Base-by-base conservation (phyloP, 2,888 invertebrate genomes). In the Ceratothoa steindachneri region DNA sequence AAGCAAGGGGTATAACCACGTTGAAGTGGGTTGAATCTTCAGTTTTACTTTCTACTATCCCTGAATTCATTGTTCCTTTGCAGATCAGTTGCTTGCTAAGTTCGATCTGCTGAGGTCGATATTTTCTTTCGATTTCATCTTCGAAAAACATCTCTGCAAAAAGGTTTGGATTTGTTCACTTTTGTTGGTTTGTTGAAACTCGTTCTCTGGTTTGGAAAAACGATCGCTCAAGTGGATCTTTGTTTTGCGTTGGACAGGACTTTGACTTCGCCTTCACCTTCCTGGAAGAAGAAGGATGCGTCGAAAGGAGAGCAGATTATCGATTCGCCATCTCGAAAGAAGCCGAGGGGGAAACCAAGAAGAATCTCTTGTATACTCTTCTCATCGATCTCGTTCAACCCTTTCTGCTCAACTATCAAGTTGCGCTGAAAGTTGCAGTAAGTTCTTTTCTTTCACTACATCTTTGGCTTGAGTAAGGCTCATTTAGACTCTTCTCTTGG, bases 81-180 rank as follows among this genome's bases (percentile, higher is more conserved):
- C 67, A 71, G 71, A 71, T 27, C 53, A 68, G 29, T 27, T 76
- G 29, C 67, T 68, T 41, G 28, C 51, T 28, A 66, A 71, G 30
- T 76, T 76, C 69, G 22, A 41, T 3, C 70, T 76, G 22, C 73
- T 76, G 4, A 67, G 70, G 19, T 52, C 67, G 5, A 30, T 76
- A 1, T 65, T 73, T 51, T 60, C 73, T 3, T 67, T 67, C 19
- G 76, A 76, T 28, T 76, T 76, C 68, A 73, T 76, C 41, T 76
- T 76, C 41, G 76, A 76, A 53, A 73, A 66, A 28, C 55, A 76
- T 24, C n/a, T 31, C 15, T 67, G 60, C 29, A 71, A 73, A 53
- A 66, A 72, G 70, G 76, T 76, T 67, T 30, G 67, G n/a, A 29
- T n/a, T 24, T 31, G 24, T 12, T 51, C 1, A 41, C 27, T 15